Evolutionary conservation across 37 sponge, comb jelly and placozoan genomes (phyloP), one percentile per base, ranked within the genome.

Genomic region (Diacarnus erythraeanus): DNA sequence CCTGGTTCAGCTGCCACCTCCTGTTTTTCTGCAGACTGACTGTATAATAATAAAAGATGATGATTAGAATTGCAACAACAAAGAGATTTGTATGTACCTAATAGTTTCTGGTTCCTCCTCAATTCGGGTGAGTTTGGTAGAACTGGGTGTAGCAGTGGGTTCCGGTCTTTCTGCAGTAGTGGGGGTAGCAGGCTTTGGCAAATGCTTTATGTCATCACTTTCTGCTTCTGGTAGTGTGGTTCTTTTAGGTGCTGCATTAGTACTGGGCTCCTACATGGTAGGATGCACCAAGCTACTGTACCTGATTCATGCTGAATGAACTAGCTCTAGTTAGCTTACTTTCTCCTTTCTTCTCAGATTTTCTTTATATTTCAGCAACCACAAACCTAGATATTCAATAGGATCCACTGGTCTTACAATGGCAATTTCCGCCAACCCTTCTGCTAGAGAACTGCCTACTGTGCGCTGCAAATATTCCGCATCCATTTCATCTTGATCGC

Each of bases 301-400:
- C n/a, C n/a, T n/a, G n/a, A n/a, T n/a, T n/a, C n/a, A n/a, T n/a
- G n/a, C n/a, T n/a, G n/a, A n/a, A n/a, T n/a, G n/a, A n/a, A n/a
- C n/a, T n/a, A n/a, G n/a, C n/a, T n/a, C n/a, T n/a, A n/a, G n/a
- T n/a, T n/a, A 36, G 31, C 68, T 23, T 9, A 18, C 27, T 38
- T 40, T 31, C 36, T 42, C 68, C 66, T 41, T 0, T 38, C 30
- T 26, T 25, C 6, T 2, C 0, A 43, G 71, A 42, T 86, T 86
- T 40, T 44, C 27, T 60, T 82, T 83, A 47, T 91, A 73, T 70
- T 86, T 76, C 41, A 85, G 69, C 31, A 91, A 71, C 92, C 87
- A 86, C 27, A 81, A 54, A 65, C 57, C 92, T 27, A 91, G 75
- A 69, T 91, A 91, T 72, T 91, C 87, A 17, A 91, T 74, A 2